Evolutionary conservation across 2,113 vertebrate genomes (phyloP).

Genomic region (Sus scrofa): DNA sequence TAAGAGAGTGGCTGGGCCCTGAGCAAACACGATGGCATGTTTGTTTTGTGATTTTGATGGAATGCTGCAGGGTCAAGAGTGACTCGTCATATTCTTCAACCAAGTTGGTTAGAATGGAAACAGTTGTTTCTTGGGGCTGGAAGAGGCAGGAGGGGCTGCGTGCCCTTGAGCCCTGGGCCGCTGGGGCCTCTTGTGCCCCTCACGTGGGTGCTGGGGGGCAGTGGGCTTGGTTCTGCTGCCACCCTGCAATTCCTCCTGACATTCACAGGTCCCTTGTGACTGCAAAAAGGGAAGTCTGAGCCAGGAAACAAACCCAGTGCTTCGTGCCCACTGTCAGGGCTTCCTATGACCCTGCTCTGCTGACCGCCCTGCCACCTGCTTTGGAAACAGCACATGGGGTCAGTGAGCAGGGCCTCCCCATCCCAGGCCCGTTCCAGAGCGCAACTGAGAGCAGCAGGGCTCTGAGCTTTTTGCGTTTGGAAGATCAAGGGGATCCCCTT

Average conservation of each 20-base stretch:
- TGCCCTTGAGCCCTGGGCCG: neutral
- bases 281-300: neutral
- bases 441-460: neutral
- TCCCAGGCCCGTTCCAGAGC: accelerated
- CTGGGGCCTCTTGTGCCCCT: neutral
- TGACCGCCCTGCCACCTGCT: neutral
- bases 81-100: too few species aligned
- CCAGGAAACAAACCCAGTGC: neutral
- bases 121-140: neutral
- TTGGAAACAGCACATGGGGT: neutral
- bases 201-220: neutral
- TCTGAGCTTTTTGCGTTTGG: neutral
- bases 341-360: neutral
- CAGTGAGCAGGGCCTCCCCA: accelerated
- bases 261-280: neutral
- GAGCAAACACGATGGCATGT: neutral
- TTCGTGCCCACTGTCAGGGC: neutral
- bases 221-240: neutral
- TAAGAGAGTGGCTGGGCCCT: neutral
- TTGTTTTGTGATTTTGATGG: neutral
- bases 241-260: neutral
- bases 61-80: neutral
- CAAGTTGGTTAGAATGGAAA: neutral
- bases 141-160: neutral
- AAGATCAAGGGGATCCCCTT: neutral